Evolutionary conservation across 2,888 invertebrate genomes (phyloP), one percentile per base, ranked within the genome.

Genomic region (Proisotoma minuta): DNA sequence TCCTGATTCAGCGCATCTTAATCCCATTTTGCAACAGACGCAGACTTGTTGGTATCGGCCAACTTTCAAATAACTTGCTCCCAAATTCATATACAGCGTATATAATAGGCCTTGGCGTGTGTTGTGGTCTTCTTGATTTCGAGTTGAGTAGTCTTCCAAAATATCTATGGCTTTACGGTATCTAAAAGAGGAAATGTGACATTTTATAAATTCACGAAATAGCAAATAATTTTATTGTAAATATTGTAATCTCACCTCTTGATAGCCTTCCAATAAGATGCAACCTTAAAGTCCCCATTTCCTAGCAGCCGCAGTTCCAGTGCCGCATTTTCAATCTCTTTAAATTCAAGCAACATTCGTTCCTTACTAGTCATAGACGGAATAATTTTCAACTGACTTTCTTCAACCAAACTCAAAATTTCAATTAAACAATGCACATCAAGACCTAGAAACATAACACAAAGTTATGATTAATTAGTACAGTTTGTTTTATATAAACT

Each of bases 341-440:
- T 52, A 76, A 88, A 89, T 60, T 82, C 52, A 8, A 76, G 81
- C 62, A 82, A 82, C 28, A 83, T 81, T 73, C 87, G 83, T 48
- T 86, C 83, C n/a, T 79, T 76, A 47, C 71, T 78, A 2, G 76
- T 76, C 66, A 84, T 77, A 18, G 77, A 76, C 69, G 79, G 81
- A 4, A 77, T 76, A 22, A 80, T 79, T 80, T 3, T 80, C 81
- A 65, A 79, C 77, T 50, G 83, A 81, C 48, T 18, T 18, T 57
- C 62, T 12, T 60, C 60, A 15, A 83, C 79, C 65, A 85, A 83
- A 69, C 84, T 82, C 0, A 87, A 69, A 1, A 93, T 75, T 76
- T 88, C 87, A 3, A 93, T 81, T 62, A 87, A 85, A 76, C 88
- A 90, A 2, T 89, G 78, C 57, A 89, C 84, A 69, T 86, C 84